Evolutionary conservation across 2,797 vertebrate species (phyloP).

Genomic region (Gila robusta): DNA sequence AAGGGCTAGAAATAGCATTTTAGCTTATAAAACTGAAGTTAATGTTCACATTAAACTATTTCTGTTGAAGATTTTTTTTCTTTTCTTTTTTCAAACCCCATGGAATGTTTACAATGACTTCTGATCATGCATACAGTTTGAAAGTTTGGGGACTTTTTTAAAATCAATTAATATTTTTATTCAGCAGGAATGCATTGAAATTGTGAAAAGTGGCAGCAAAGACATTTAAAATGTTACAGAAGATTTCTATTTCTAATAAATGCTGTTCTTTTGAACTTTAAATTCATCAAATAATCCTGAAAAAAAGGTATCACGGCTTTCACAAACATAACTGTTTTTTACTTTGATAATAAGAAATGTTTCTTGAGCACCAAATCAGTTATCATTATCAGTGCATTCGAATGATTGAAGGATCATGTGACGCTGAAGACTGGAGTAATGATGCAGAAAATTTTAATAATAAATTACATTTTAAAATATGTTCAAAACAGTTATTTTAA

Average conservation of each 20-base stretch:
- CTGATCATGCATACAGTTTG: no score
- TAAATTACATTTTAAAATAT: not conserved
- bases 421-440: not conserved
- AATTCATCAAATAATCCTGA: not conserved
- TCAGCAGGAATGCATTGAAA: not conserved
- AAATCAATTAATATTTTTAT: not conserved
- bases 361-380: not conserved
- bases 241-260: not conserved
- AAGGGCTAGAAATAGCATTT: not conserved
- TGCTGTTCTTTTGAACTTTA: not conserved
- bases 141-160: no score
- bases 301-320: not conserved
- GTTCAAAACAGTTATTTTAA: not conserved
- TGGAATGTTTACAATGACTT: not conserved
- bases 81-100: not conserved
- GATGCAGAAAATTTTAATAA: not conserved
- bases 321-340: not conserved
- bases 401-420: not conserved
- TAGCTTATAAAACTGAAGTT: not conserved
- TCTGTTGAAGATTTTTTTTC: not conserved
- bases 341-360: not conserved
- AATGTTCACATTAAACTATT: not conserved
- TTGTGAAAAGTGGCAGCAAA: not conserved
- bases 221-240: not conserved
- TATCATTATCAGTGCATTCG: not conserved